phyloP scores from a whole-genome alignment of 2,113 vertebrate species.

The Empidonax traillii region DNA sequence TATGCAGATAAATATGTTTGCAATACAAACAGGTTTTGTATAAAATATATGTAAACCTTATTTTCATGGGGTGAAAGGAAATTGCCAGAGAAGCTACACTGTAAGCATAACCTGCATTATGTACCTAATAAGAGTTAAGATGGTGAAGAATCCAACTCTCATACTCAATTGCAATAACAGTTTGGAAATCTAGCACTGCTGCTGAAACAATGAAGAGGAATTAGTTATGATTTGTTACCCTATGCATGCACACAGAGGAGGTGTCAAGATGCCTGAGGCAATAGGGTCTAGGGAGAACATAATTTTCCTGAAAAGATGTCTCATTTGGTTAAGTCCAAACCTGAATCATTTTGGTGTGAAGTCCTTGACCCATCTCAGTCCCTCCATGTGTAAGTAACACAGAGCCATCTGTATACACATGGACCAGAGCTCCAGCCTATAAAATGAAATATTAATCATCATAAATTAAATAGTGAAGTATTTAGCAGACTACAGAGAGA shows the following conservation, averaged over 20 bases:
- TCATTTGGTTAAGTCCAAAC: constrained; percentile 2
- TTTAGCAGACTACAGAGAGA: not conserved
- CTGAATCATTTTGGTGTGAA: constrained; percentile 98
- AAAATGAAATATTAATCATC: not conserved
- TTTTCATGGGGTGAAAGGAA: not conserved
- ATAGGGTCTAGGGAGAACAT: not conserved
- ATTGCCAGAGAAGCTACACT: not conserved
- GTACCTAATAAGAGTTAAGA: not conserved
- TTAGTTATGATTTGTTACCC: not conserved
- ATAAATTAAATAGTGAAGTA: not conserved
- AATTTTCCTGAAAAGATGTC: not conserved
- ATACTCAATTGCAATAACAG: not conserved
- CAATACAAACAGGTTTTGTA: not conserved
- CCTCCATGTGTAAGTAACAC: constrained; percentile 93
- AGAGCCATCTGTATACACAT: constrained; percentile 93
- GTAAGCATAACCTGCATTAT: not conserved
- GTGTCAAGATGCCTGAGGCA: not conserved
- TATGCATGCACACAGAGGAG: not conserved
- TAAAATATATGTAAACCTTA: not conserved
- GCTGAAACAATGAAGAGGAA: not conserved
- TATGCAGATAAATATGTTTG: not conserved
- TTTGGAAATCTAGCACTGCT: not conserved
- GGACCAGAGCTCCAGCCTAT: constrained; percentile 90
- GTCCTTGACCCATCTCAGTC: constrained; percentile 96
- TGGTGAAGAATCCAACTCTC: not conserved